These are phyloP conservation scores for Mantis religiosa DNA, from an alignment of 2,888 invertebrate species.

Conservation along the genomic window DNA sequence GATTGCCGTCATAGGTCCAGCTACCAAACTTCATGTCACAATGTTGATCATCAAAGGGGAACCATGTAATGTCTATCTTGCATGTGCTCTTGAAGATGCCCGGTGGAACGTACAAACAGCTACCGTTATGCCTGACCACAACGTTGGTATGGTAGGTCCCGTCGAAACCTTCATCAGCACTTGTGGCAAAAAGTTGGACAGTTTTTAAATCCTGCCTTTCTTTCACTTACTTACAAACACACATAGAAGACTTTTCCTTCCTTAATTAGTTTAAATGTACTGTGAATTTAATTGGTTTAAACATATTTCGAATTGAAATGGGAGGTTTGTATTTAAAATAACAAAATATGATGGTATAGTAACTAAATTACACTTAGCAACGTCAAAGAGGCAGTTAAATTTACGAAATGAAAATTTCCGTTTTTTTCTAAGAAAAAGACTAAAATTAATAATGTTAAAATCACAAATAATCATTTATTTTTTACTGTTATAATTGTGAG, in stretches of 20 bases:
- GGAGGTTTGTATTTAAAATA: not conserved
- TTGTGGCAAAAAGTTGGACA: conserved; percentile 42
- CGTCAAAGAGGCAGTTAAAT: not conserved
- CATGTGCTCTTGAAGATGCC: conserved; percentile 99
- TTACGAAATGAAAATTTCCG: too few relatives aligned
- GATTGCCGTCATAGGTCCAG: conserved; percentile 98
- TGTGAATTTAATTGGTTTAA: not conserved
- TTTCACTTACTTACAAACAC: not conserved
- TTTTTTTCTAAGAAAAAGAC: too few relatives aligned
- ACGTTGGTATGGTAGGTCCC: conserved; percentile 99
- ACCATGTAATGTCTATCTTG: conserved; percentile 99
- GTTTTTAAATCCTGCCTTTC: not conserved
- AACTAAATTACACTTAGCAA: not conserved
- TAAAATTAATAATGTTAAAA: too few relatives aligned
- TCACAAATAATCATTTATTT: too few relatives aligned
- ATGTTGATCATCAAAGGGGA: conserved; percentile 99
- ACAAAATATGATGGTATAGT: not conserved
- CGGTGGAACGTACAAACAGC: conserved; percentile 98
- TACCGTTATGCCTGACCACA: conserved; percentile 97
- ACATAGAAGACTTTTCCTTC: not conserved
- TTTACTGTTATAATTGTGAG: too few relatives aligned
- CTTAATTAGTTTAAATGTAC: not conserved
- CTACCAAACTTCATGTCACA: conserved; percentile 99
- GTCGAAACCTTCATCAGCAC: conserved; percentile 99
- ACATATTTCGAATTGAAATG: not conserved